These are phyloP conservation scores for Eumacrocentrus americanus DNA, from an alignment of 2,888 invertebrate genomes.

Conservation along the genomic window DNA sequence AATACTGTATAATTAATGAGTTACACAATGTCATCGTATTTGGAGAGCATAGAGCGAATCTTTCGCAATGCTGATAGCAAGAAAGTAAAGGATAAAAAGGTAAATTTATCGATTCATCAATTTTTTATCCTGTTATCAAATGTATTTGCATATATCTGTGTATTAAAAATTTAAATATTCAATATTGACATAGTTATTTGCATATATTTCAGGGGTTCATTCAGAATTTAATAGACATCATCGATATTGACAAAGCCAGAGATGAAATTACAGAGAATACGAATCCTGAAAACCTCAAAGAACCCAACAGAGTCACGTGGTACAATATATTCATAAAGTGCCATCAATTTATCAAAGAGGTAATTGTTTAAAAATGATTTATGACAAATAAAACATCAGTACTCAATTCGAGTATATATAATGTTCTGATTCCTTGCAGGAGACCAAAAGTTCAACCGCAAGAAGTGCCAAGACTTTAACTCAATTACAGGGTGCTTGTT, in stretches of 20 bases:
- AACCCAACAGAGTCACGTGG: background rate
- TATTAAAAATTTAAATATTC: slow-evolving; percentile 3
- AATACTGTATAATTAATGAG: background rate
- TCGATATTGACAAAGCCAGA: slow-evolving; percentile 36
- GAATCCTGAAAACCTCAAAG: slow-evolving; percentile 2
- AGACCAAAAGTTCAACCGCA: slow-evolving; percentile 45
- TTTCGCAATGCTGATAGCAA: slow-evolving; percentile 38
- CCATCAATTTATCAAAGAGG: slow-evolving; percentile 13
- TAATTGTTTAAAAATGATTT: background rate
- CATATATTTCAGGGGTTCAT: slow-evolving; percentile 44
- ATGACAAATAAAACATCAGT: background rate
- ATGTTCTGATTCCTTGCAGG: slow-evolving; percentile 59
- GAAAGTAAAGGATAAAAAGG: slow-evolving; percentile 40
- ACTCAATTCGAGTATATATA: background rate
- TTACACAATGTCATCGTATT: slow-evolving; percentile 37
- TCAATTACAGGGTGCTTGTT: slow-evolving; percentile 59
- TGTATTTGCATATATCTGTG: background rate
- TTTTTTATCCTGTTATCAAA: background rate
- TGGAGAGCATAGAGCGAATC: slow-evolving; percentile 34
- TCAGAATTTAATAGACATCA: slow-evolving; percentile 40
- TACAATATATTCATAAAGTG: slow-evolving; percentile 6
- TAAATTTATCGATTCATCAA: slow-evolving; percentile 29
- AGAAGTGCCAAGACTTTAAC: slow-evolving; percentile 57
- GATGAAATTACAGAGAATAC: slow-evolving; percentile 43
- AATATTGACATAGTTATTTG: too few species aligned